A percentile compares a stretch with the other conserved stretches of the same genome.
These are phyloP conservation scores for Dryoscopus gambensis DNA, from an alignment of 2,113 vertebrate species.

Conservation along the genomic window DNA sequence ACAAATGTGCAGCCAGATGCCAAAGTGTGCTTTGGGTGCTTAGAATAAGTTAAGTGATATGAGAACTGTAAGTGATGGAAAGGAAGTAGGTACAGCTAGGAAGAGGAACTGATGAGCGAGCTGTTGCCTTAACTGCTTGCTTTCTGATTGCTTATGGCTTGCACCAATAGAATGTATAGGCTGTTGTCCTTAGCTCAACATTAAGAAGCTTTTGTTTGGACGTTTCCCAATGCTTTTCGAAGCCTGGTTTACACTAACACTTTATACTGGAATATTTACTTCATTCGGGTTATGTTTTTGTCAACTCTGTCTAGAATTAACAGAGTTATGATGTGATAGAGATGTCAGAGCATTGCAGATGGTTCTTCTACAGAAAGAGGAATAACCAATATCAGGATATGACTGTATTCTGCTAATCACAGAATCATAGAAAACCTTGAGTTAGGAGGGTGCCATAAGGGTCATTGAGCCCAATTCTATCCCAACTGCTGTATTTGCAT, in stretches of 20 bases:
- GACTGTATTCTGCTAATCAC: background rate
- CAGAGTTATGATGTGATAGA: background rate
- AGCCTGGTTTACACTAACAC: background rate
- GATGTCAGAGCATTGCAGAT: background rate
- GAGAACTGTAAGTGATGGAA: slow-evolving; percentile 4
- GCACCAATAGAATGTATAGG: background rate
- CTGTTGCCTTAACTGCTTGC: background rate
- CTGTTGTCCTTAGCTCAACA: background rate
- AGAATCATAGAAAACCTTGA: background rate
- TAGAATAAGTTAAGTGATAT: background rate
- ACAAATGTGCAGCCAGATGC: background rate
- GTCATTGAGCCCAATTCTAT: background rate
- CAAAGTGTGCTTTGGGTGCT: background rate
- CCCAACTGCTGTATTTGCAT: background rate
- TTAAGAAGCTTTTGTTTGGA: background rate
- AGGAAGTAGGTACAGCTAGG: slow-evolving; percentile 11
- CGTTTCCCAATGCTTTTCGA: background rate
- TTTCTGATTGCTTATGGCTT: background rate
- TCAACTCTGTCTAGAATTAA: background rate
- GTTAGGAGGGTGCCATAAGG: background rate
- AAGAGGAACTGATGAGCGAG: slow-evolving; percentile 37
- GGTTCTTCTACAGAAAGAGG: background rate
- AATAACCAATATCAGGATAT: background rate
- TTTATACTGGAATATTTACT: background rate
- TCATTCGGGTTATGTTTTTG: background rate